Conservation (phyloP, 1,140 invertebrate species). For the Platorchestia sp. region DNA sequence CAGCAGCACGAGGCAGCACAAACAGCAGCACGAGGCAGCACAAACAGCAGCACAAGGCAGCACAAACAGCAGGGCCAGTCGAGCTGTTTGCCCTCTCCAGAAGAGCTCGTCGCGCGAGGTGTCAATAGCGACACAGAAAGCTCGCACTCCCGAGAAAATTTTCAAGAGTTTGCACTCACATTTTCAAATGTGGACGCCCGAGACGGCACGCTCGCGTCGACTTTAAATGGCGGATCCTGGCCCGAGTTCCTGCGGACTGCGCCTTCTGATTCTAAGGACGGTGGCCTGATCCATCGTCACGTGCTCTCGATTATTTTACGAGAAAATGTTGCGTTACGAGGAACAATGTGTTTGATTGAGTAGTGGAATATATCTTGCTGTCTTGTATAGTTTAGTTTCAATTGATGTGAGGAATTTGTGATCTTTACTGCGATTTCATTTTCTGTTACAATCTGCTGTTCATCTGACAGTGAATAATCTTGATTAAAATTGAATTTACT, state of each 20-base stretch:
- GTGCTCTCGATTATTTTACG: not conserved
- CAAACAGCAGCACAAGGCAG: not conserved
- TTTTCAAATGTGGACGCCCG: not conserved
- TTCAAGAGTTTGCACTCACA: conserved; percentile 51
- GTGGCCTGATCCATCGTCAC: not conserved
- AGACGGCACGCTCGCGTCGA: not conserved
- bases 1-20: not conserved
- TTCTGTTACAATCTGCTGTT: not conserved
- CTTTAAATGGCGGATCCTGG: not conserved
- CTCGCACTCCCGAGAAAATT: not conserved
- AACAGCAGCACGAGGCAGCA: not conserved
- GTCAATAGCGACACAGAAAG: conserved; percentile 49
- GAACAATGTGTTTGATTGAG: not conserved
- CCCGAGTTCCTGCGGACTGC: not conserved
- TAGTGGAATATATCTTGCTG: not conserved
- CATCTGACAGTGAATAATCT: no score
- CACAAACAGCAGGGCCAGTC: not conserved
- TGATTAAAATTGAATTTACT: no score
- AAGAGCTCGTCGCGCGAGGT: conserved; percentile 6
- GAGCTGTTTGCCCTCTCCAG: conserved; percentile 13
- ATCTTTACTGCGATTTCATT: no score
- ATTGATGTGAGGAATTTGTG: no score
- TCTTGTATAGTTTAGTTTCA: no score
- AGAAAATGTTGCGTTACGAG: not conserved
- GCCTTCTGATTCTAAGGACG: not conserved